Evolutionary conservation across 2,888 invertebrate genomes (phyloP).

Genomic region (Abscondita cerata): DNA sequence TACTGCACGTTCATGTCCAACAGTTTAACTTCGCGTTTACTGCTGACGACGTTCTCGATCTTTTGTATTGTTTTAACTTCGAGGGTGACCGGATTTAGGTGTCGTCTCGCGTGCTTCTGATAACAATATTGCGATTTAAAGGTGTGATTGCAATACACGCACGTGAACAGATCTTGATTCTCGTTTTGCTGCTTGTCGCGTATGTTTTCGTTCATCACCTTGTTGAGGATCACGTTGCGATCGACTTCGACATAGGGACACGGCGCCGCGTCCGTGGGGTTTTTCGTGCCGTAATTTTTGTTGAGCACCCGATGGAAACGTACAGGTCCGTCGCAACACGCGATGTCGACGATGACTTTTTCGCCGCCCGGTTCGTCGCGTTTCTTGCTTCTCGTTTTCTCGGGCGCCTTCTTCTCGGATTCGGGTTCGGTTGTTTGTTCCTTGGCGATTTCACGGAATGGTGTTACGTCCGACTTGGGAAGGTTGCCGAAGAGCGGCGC

Average conservation of each 20-base stretch:
- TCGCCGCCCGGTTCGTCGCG: conserved; percentile 41
- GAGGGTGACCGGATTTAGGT: conserved; percentile 68
- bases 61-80: conserved; percentile 49
- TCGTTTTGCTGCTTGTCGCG: conserved; percentile 50
- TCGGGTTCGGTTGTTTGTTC: conserved; percentile 9
- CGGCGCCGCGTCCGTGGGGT: conserved; percentile 11
- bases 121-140: conserved; percentile 88
- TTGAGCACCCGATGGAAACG: conserved; percentile 85
- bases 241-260: conserved; percentile 28
- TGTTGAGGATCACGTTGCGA: conserved; percentile 52
- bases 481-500: conserved; percentile 43
- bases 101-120: conserved; percentile 77
- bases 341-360: conserved; percentile 81
- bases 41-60: conserved; percentile 46
- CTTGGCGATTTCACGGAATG: conserved; percentile 46
- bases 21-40: conserved; percentile 67
- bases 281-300: conserved; percentile 71
- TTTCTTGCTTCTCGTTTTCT: conserved; percentile 36
- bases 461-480: conserved; percentile 53
- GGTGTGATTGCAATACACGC: conserved; percentile 78
- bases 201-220: conserved; percentile 58
- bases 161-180: conserved; percentile 65
- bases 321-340: conserved; percentile 91
- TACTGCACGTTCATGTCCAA: conserved; percentile 85
- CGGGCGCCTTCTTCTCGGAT: background rate